Percentiles rank a stretch among this genome's conserved stretches.
Conservation (phyloP, 2,888 invertebrate genomes). For the Mesorhabditis spiculigera region DNA sequence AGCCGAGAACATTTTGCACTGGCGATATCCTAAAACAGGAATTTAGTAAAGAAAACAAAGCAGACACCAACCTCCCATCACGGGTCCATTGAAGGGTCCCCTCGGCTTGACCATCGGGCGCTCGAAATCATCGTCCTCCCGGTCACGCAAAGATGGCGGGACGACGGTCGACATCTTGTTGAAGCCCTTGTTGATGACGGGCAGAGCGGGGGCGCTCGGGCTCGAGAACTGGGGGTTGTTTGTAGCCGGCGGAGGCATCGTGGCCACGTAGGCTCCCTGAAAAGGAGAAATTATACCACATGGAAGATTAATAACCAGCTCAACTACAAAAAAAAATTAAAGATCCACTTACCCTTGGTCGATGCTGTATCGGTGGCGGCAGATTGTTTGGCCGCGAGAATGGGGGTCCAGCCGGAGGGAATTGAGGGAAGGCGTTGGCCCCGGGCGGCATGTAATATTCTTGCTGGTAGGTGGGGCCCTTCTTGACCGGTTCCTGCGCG, state of each 20-base stretch:
- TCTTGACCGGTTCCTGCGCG: neutral
- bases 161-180: slow-evolving; percentile 1
- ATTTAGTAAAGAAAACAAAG: too few relatives aligned
- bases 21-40: neutral
- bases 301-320: too few relatives aligned
- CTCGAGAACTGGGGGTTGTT: neutral
- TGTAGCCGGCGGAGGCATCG: slow-evolving; percentile 5
- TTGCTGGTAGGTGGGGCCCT: neutral
- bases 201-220: neutral
- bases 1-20: neutral
- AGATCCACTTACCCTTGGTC: too few relatives aligned
- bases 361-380: too few relatives aligned
- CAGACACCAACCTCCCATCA: neutral
- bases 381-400: too few relatives aligned
- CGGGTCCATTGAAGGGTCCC: slow-evolving; percentile 1
- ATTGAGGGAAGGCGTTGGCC: neutral
- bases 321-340: too few relatives aligned
- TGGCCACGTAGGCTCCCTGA: neutral
- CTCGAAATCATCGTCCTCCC: neutral
- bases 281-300: too few relatives aligned
- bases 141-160: neutral
- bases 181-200: neutral
- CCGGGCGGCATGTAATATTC: neutral
- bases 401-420: too few relatives aligned
- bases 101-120: neutral